A percentile compares a stretch with the other conserved stretches of the same genome.
Evolutionary conservation across 2,797 vertebrate genomes (phyloP).

Genomic region (Microcaecilia unicolor): DNA sequence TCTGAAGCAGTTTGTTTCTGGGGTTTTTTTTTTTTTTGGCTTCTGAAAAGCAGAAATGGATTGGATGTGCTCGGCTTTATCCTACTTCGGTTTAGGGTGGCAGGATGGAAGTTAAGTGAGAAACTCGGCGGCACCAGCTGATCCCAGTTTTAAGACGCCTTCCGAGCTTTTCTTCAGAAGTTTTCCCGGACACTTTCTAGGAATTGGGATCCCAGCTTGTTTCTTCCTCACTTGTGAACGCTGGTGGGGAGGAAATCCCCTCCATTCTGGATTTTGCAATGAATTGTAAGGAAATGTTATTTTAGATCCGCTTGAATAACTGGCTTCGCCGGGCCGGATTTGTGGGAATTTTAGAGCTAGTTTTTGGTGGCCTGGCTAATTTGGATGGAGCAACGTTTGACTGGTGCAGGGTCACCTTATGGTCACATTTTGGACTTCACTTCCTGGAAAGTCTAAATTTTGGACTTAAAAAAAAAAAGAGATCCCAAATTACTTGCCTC

Average conservation of each 20-base stretch:
- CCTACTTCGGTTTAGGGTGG: no score
- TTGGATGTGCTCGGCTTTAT: no score
- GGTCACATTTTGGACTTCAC: slow-evolving; percentile 52
- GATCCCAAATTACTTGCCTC: no score
- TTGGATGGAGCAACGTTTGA: slow-evolving; percentile 40
- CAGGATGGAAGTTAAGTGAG: slow-evolving; percentile 51
- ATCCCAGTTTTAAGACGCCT: slow-evolving; percentile 16
- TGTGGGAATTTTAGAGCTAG: slow-evolving; percentile 36
- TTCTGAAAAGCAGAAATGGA: slow-evolving; percentile 42
- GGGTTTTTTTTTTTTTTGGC: slow-evolving; percentile 24
- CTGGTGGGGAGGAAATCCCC: no score
- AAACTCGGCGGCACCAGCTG: slow-evolving; percentile 43
- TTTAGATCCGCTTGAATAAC: slow-evolving; percentile 39
- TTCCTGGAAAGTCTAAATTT: slow-evolving; percentile 55
- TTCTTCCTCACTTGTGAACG: slow-evolving; percentile 40
- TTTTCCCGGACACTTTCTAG: slow-evolving; percentile 57
- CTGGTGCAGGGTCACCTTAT: slow-evolving; percentile 48
- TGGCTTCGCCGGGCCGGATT: slow-evolving; percentile 35
- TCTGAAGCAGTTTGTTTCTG: no score
- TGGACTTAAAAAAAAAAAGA: no score
- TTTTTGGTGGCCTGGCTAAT: slow-evolving; percentile 18
- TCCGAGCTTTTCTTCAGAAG: slow-evolving; percentile 44
- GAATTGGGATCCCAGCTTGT: slow-evolving; percentile 34
- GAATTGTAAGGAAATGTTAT: slow-evolving; percentile 38
- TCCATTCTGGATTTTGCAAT: slow-evolving; percentile 45